Percentiles rank a stretch among this genome's conserved stretches.
Evolutionary conservation across 1,140 invertebrate genomes (phyloP).

Genomic region (Lasaia peninsularis): DNA sequence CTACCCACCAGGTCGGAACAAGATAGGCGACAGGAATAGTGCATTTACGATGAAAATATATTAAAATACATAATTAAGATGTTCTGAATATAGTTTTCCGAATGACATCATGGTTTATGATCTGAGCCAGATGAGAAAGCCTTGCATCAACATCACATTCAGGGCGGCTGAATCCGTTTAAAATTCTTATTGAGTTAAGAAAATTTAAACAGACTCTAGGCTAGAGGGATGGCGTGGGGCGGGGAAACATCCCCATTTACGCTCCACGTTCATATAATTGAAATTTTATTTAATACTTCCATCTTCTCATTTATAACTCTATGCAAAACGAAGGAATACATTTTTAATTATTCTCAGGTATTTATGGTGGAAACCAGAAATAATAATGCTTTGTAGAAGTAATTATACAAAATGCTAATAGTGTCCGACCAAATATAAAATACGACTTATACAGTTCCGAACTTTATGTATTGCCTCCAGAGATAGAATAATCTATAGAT

Average conservation of each 20-base stretch:
- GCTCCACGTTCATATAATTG: constrained; percentile 56
- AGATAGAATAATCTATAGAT: no score
- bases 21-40: no score
- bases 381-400: no score
- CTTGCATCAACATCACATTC: constrained; percentile 60
- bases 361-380: no score
- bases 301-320: constrained; percentile 52
- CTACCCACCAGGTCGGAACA: no score
- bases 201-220: constrained; percentile 61
- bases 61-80: no score
- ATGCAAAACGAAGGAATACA: constrained; percentile 33
- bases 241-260: constrained; percentile 27
- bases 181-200: constrained; percentile 68
- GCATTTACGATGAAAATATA: no score
- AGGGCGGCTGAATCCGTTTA: constrained; percentile 58
- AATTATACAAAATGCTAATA: no score
- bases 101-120: constrained; percentile 14
- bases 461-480: no score
- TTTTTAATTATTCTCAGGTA: constrained; percentile 38
- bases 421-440: no score
- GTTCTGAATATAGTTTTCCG: background rate
- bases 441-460: no score
- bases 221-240: constrained; percentile 25
- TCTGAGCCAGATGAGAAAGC: constrained; percentile 31
- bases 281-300: constrained; percentile 58